Base-by-base conservation (phyloP, 92 coral and sea anemone genomes). In the Nematostella vectensis region DNA sequence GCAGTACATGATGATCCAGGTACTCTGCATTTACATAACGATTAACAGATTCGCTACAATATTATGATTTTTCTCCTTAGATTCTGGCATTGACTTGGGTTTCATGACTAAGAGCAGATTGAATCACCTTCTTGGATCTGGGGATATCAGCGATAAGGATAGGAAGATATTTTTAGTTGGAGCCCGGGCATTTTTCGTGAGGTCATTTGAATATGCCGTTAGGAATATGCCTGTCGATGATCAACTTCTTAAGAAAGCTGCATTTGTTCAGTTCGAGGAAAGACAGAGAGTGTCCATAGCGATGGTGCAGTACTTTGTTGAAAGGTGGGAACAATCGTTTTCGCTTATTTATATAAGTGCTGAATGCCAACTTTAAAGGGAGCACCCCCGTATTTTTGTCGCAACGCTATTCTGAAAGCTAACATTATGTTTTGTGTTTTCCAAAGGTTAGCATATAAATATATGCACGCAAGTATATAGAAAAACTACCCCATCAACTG, bases 81-180 rank as follows among this genome's bases (percentile, higher is more conserved):
- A 72, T 70, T 77, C 78, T 67, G 55, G 45, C 49, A 49, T 71
- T 43, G 83, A 77, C 48, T 54, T 77, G 31, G 84, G 84, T 48
- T 56, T 77, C 3, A 11, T 77, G 42, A 50, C 84, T 63, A 71
- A 63, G 54, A 63, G 68, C 29, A 25, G 71, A 11, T 8, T 78
- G 58, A 72, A 78, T 61, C 58, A 49, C 31, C 70, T 71, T 13
- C 40, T 76, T n/a, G 37, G 57, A 50, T 19, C 61, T 22, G 85
- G 74, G 15, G 79, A 78, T 67, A 61, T 64, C 33, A 67, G 69
- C 44, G 9, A 52, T 39, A 52, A 78, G 38, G 74, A 78, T 17
- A 62, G 55, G 61, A 54, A 63, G 39, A 62, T 29, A n/a, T 78
- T 78, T 55, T 72, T 54, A 20, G 43, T n/a, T 38, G 85, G 70